Evolutionary conservation across 1,140 invertebrate species (phyloP), one percentile per base, ranked within the genome.

Genomic region (Bicyclus anynana): DNA sequence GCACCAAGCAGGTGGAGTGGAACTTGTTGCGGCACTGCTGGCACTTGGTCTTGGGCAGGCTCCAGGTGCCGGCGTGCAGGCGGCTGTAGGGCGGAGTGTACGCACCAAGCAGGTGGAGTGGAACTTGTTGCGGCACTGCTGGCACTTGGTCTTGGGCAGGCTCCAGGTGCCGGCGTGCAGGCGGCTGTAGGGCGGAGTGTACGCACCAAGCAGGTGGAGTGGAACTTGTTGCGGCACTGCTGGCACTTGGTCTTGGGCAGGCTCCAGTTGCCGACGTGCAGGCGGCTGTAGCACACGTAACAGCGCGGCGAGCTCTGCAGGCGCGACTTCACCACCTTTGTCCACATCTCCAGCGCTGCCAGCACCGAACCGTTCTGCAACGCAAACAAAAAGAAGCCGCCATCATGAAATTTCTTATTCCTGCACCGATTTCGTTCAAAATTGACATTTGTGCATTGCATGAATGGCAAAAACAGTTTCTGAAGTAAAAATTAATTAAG

Each of bases 221-320:
- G 38, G 38, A 42, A 42, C 14, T 16, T 18, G 38, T 42, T 42
- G 5, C 38, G 38, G 38, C 38, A 42, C 38, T 16, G 14, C 10
- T 37, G 10, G 33, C 33, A 37, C 33, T 1, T 5, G 12, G 12
- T n/a, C 6, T n/a, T 13, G 1, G 33, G 33, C 6, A 37, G 12
- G 33, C 33, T 9, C 10, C 33, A 9, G 10, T 9, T n/a, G 10
- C 3, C 9, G 33, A 70, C 67, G 52, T 80, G 76, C 68, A 77
- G 65, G 49, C 79, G 77, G 72, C 74, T 76, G 76, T 81, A 82
- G 73, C 81, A 84, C 53, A 82, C 65, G 81, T 74, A 77, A 71
- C 81, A 82, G 68, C 71, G 67, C 54, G 74, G 59, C 27, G 73
- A 42, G 49, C 47, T 29, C 58, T 70, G 59, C 63, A 83, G 58